phyloP scores from a whole-genome alignment of 2,113 vertebrate species.

The Crotalus helleri region DNA sequence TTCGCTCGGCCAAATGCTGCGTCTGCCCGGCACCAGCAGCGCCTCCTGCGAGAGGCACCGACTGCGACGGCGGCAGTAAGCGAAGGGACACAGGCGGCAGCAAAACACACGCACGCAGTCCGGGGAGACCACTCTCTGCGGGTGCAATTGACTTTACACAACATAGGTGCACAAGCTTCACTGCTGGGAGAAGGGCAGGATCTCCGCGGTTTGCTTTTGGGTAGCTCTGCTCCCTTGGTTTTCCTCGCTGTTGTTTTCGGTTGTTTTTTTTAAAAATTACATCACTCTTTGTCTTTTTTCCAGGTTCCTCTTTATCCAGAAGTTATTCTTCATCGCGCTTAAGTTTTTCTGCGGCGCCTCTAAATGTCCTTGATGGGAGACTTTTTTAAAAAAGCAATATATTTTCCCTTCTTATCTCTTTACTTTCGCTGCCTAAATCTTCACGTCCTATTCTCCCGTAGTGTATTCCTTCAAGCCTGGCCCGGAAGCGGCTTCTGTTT shows the following conservation, averaged over 20 bases:
- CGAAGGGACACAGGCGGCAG: background rate
- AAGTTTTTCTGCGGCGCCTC: slow-evolving; percentile 8
- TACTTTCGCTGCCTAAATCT: slow-evolving; percentile 18
- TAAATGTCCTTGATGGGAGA: slow-evolving; percentile 30
- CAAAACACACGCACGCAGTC: slow-evolving; percentile 35
- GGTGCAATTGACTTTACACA: slow-evolving; percentile 67
- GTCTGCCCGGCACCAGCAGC: slow-evolving; percentile 76
- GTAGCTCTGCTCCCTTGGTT: slow-evolving; percentile 16
- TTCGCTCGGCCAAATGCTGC: slow-evolving; percentile 79
- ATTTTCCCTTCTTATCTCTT: background rate
- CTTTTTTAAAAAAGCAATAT: background rate
- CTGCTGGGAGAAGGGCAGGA: slow-evolving; percentile 67
- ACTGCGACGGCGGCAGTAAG: slow-evolving; percentile 23
- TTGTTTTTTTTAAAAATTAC: slow-evolving; percentile 29
- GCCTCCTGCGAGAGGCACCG: slow-evolving; percentile 55
- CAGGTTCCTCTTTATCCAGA: slow-evolving; percentile 27
- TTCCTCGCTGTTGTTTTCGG: background rate
- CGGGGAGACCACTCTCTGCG: slow-evolving; percentile 52
- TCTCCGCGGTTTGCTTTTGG: slow-evolving; percentile 51
- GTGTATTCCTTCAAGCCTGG: slow-evolving; percentile 27
- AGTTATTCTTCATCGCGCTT: slow-evolving; percentile 34
- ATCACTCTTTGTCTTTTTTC: slow-evolving; percentile 32
- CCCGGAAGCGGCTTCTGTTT: slow-evolving; percentile 54
- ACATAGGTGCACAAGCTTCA: slow-evolving; percentile 71
- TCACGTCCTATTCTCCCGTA: slow-evolving; percentile 36